Evolutionary conservation across 2,888 invertebrate genomes (phyloP).

Genomic region (Pedicia rivosa): DNA sequence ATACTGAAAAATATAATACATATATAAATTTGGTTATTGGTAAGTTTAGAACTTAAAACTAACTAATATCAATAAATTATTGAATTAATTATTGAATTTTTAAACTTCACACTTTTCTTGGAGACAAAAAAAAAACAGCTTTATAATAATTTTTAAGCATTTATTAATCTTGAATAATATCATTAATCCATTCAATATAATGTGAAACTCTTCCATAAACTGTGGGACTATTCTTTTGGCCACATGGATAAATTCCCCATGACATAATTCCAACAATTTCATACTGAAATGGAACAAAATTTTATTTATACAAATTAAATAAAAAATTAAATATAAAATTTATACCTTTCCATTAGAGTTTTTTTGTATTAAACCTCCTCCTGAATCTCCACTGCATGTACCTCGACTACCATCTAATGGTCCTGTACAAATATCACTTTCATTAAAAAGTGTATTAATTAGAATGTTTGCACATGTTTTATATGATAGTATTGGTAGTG

Average conservation of each 20-base stretch:
- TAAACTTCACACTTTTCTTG: too few species aligned
- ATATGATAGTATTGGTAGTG: neutral
- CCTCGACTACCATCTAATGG: slow-evolving; percentile 2
- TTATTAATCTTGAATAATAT: too few species aligned
- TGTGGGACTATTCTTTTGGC: neutral
- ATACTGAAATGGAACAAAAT: neutral
- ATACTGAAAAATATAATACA: too few species aligned
- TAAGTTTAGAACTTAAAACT: too few species aligned
- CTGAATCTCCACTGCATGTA: slow-evolving; percentile 1
- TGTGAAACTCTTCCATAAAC: slow-evolving; percentile 1
- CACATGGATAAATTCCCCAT: slow-evolving; percentile 6
- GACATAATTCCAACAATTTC: neutral
- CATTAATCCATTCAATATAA: slow-evolving; percentile 3
- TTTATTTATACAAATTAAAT: neutral
- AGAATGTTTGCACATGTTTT: neutral
- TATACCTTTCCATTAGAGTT: slow-evolving; percentile 2
- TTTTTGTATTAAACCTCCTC: slow-evolving; percentile 2
- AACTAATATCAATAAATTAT: too few species aligned
- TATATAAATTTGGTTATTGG: too few species aligned
- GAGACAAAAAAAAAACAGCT: too few species aligned
- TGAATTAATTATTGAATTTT: too few species aligned
- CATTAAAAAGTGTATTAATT: neutral
- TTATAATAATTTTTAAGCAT: too few species aligned
- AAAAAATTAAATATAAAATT: neutral
- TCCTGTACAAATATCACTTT: slow-evolving; percentile 2